Percentiles rank a stretch among this genome's conserved stretches.
Evolutionary conservation across 1,140 invertebrate genomes (phyloP).

Genomic region (Zelostemma sp.): DNA sequence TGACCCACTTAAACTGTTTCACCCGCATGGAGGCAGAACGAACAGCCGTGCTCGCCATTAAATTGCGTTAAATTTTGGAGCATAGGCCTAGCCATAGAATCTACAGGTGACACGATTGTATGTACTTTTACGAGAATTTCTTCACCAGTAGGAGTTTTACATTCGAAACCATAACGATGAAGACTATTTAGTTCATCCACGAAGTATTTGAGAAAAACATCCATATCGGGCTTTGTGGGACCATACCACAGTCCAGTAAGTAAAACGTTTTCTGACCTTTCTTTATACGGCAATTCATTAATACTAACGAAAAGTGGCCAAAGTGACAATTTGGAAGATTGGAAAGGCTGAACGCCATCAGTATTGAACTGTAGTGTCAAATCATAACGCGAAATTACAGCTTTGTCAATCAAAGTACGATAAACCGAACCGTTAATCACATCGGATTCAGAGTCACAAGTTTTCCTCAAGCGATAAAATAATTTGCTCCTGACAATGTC

Average conservation of each 20-base stretch:
- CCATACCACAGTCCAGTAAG: conserved; percentile 16
- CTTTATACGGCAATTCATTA: conserved; percentile 19
- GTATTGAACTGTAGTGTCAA: conserved; percentile 20
- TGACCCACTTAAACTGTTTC: background rate
- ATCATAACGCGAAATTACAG: background rate
- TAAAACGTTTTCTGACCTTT: conserved; percentile 16
- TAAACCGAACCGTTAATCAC: background rate
- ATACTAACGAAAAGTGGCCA: conserved; percentile 20
- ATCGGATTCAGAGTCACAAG: background rate
- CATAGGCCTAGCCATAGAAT: conserved; percentile 16
- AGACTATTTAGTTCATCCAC: conserved; percentile 13
- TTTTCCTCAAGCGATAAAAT: background rate
- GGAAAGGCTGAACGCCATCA: conserved; percentile 16
- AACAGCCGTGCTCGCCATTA: too few species aligned
- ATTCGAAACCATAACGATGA: background rate
- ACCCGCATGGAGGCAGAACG: too few species aligned
- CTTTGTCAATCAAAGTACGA: background rate
- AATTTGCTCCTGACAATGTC: background rate
- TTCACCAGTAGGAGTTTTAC: background rate
- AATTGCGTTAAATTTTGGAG: conserved; percentile 16
- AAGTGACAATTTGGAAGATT: conserved; percentile 5
- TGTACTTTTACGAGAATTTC: conserved; percentile 8
- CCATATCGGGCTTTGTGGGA: conserved; percentile 13
- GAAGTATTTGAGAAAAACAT: too few species aligned
- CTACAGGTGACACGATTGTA: too few species aligned